These are phyloP conservation scores for Drosophila birchii DNA, from an alignment of 2,888 invertebrate species.

Conservation along the genomic window DNA sequence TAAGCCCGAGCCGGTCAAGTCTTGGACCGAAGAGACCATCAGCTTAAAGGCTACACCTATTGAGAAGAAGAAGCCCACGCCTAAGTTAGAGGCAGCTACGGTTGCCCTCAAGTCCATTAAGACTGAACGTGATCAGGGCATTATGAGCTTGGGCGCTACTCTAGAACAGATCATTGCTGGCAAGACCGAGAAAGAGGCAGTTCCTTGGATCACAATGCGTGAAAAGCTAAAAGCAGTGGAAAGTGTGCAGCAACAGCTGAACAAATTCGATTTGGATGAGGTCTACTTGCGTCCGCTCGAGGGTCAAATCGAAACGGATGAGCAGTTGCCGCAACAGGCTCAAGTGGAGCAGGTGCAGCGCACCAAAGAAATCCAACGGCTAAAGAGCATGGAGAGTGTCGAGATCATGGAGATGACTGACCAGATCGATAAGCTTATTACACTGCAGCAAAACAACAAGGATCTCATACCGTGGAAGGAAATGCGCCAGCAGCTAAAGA, in stretches of 20 bases:
- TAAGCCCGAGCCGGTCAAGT: constrained; percentile 84
- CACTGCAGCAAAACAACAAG: constrained; percentile 78
- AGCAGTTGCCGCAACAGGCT: constrained; percentile 69
- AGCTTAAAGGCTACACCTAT: constrained; percentile 87
- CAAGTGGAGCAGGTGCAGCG: constrained; percentile 83
- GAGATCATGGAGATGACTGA: constrained; percentile 84
- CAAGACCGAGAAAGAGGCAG: constrained; percentile 83
- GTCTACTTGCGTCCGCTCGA: constrained; percentile 84
- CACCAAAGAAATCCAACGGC: constrained; percentile 83
- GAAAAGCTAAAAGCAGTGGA: constrained; percentile 83
- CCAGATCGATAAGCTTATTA: constrained; percentile 83
- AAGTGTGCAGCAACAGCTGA: constrained; percentile 83
- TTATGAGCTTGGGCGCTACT: constrained; percentile 83
- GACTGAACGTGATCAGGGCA: constrained; percentile 84
- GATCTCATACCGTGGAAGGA: constrained; percentile 83
- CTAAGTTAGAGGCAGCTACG: constrained; percentile 85
- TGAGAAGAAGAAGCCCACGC: constrained; percentile 85
- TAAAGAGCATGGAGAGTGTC: constrained; percentile 83
- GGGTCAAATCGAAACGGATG: constrained; percentile 67
- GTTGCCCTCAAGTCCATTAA: constrained; percentile 86
- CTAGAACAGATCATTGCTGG: constrained; percentile 83
- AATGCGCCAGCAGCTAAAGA: constrained; percentile 84
- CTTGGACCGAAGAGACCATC: constrained; percentile 89
- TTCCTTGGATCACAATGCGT: constrained; percentile 84
- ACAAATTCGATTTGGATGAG: constrained; percentile 84